Percentiles rank a stretch among this genome's conserved stretches.
Evolutionary conservation across 1,140 invertebrate species (phyloP).

Genomic region (Macrobrachium rosenbergii): DNA sequence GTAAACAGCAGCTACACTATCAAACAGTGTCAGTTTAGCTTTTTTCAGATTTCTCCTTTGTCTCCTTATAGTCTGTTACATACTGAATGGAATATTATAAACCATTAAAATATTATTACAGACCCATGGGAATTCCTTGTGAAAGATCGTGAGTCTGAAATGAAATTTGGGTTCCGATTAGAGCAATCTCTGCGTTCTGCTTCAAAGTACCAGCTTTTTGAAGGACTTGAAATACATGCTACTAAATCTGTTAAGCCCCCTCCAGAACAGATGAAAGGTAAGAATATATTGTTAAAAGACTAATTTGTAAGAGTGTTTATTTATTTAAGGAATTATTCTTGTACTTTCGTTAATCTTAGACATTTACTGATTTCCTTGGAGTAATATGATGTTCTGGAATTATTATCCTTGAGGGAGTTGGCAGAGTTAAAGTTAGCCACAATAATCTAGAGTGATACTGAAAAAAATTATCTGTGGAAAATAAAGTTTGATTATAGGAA

Average conservation of each 20-base stretch:
- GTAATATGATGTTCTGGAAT: no score
- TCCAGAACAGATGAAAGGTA: slow-evolving; percentile 65
- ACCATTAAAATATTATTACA: background rate
- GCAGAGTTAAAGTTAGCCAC: no score
- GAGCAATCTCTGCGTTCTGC: slow-evolving; percentile 52
- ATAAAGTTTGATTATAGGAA: no score
- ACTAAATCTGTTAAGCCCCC: slow-evolving; percentile 58
- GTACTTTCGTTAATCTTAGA: background rate
- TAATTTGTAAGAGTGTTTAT: background rate
- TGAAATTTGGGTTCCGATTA: slow-evolving; percentile 55
- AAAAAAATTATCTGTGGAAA: no score
- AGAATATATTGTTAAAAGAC: background rate
- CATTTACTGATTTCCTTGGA: no score
- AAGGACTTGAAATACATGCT: slow-evolving; percentile 55
- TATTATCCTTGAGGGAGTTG: no score
- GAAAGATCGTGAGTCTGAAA: slow-evolving; percentile 52
- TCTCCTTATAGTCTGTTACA: no score
- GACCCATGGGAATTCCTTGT: slow-evolving; percentile 64
- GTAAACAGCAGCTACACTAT: no score
- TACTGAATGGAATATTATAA: no score
- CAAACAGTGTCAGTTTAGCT: no score
- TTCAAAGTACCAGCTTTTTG: slow-evolving; percentile 39
- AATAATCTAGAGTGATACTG: no score
- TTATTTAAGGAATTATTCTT: background rate
- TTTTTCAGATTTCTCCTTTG: no score